Base-by-base conservation (phyloP, 2,113 vertebrate species). In the Aythya baeri region DNA sequence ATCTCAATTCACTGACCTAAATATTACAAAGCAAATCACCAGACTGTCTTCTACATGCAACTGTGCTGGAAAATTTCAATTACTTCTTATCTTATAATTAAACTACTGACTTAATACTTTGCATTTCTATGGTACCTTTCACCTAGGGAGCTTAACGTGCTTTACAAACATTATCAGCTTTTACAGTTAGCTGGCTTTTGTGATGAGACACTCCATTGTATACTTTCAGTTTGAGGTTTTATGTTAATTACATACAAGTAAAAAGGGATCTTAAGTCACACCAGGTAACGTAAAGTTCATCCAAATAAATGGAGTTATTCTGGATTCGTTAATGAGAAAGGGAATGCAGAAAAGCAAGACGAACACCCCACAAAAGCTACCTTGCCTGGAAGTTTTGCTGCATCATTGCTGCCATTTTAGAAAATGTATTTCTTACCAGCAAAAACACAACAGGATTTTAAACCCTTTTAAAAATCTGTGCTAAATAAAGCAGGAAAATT, bases 1-100 rank as follows among this genome's bases (percentile, higher is more conserved):
- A 93, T 89, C 90, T 97, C 89, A 91, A 97, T 97, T 97, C 93
- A 96, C 85, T 97, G 96, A 97, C 97, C 96, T 97, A 98, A 95
- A 97, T 97, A 97, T 97, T 97, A 96, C 88, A 92, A 93, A 97
- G 95, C 88, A 91, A 80, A 74, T 83, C 88, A 93, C 55, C 88
- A 96, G 78, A 93, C 83, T 91, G 71, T 32, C 90, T 96, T 93
- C 81, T 83, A 84, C 55, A 88, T 17, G 74, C 81, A 95, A 89
- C 44, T 0, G 0, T 58, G 63, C 43, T 87, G 38, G 88, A 95
- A 97, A 95, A 91, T 85, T 91, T 97, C 93, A 93, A 94, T 95
- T 95, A 97, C 62, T 93, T 95, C 91, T 97, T 96, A 95, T 95
- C 95, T 96, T 87, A 96, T 88, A 96, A 96, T 94, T 95, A 96